Base-by-base conservation (phyloP, 2,888 invertebrate genomes). In the Carpatolechia fugitivella region DNA sequence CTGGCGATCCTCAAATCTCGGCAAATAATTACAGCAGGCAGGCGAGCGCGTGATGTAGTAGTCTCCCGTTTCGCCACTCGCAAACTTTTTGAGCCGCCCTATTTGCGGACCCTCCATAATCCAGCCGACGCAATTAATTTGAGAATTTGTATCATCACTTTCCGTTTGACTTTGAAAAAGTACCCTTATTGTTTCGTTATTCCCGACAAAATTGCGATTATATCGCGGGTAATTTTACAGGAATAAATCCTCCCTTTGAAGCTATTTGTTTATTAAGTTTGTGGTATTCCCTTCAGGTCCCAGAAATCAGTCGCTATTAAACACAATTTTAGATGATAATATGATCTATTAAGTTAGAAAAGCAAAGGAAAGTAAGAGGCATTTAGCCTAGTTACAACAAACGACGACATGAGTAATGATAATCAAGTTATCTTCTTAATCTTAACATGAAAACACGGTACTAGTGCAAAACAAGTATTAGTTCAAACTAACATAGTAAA, bases 81-180 rank as follows among this genome's bases (percentile, higher is more conserved):
- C 69, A 72, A 54, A 77, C 74, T 76, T 80, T 78, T 76, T 72
- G 73, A 76, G 72, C 72, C 71, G 69, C 66, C 66, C 68, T 67
- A 55, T 55, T 53, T 60, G 64, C 56, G 58, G 55, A 51, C 59
- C 57, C 65, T 68, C 61, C 56, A 40, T 48, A 54, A 54, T 56
- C 49, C 52, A 54, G 58, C 20, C 55, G 53, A 47, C 49, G 55
- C 52, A 59, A 56, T 59, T 59, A 56, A 59, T 59, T 56, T 59
- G 33, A 52, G 47, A 56, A 55, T 52, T 56, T 59, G 46, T 59
- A 56, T 50, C 59, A 55, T 56, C 55, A 53, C 40, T 54, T 48
- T 33, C 20, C 47, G 50, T 54, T 54, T 55, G 56, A 55, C 59
- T 51, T 50, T 56, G 53, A 52, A 35, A 50, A 53, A 56, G 35